Evolutionary conservation across 1,140 invertebrate species (phyloP).

Genomic region (Leptopilina clavipes): DNA sequence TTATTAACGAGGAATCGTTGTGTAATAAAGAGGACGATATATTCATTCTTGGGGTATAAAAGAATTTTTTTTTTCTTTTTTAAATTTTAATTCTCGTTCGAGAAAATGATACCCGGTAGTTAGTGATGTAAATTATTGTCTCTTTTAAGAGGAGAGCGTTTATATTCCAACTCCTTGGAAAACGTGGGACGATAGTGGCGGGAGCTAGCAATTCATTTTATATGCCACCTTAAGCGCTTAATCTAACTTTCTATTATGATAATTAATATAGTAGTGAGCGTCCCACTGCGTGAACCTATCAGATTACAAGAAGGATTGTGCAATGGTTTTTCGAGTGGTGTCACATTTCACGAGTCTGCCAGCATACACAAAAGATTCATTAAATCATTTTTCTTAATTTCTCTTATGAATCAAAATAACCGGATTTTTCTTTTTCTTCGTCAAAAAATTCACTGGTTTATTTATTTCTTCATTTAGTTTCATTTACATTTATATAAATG

Average conservation of each 20-base stretch:
- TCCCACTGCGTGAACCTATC: constrained; percentile 40
- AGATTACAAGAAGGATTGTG: constrained; percentile 41
- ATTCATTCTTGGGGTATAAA: neutral
- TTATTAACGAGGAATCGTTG: neutral
- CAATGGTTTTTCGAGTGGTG: constrained; percentile 33
- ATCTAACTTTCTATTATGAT: constrained; percentile 34
- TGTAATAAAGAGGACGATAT: constrained; percentile 11
- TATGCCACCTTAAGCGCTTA: constrained; percentile 25
- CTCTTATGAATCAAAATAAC: neutral
- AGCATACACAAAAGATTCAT: constrained; percentile 34
- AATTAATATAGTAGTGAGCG: constrained; percentile 41
- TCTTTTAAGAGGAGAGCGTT: neutral
- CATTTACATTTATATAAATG: no score
- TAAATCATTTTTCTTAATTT: constrained; percentile 36
- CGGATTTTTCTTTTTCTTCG: neutral
- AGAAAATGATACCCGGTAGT: constrained; percentile 26
- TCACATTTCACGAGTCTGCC: constrained; percentile 38
- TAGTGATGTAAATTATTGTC: constrained; percentile 23
- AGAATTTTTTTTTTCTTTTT: neutral
- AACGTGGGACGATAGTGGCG: constrained; percentile 21
- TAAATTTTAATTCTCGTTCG: no score
- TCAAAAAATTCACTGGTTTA: no score
- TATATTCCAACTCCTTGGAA: constrained; percentile 3
- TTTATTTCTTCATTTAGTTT: no score
- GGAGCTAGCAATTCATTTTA: constrained; percentile 38